Conservation (phyloP, 1,140 invertebrate genomes). For the Meloidogyne exigua region DNA sequence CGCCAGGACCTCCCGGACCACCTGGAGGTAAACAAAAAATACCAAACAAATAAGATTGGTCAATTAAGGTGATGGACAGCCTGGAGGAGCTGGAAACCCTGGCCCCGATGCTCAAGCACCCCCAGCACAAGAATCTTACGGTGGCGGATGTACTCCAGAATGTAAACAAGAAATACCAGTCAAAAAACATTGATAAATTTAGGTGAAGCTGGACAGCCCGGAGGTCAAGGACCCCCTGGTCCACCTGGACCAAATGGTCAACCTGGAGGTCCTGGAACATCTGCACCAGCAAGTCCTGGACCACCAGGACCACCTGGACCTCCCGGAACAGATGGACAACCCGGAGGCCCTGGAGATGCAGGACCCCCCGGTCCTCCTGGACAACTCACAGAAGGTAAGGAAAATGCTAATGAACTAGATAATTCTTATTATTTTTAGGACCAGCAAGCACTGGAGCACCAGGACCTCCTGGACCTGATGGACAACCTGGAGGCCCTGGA, state of each 20-base stretch:
- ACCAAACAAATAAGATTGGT: background rate
- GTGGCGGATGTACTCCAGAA: constrained; percentile 12
- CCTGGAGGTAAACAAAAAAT: constrained; percentile 9
- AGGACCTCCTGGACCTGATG: constrained; percentile 32
- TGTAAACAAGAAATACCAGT: too few relatives aligned
- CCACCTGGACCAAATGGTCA: constrained; percentile 40
- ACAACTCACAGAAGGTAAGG: constrained; percentile 33
- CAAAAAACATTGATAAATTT: too few relatives aligned
- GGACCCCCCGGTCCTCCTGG: constrained; percentile 34
- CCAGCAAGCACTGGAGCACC: background rate
- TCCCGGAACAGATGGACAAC: constrained; percentile 33
- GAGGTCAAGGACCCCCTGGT: constrained; percentile 40
- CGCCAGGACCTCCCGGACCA: constrained; percentile 39
- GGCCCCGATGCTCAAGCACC: constrained; percentile 16
- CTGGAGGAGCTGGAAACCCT: constrained; percentile 19
- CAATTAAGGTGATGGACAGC: constrained; percentile 4
- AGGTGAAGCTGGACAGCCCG: constrained; percentile 26
- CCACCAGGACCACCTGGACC: constrained; percentile 42
- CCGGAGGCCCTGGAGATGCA: constrained; percentile 35
- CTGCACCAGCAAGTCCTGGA: constrained; percentile 35
- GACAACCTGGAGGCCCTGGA: constrained; percentile 41
- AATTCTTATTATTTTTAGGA: background rate
- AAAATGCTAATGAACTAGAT: background rate
- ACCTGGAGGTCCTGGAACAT: constrained; percentile 37
- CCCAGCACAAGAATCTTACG: background rate